These are phyloP conservation scores for Propithecus coquereli DNA, from an alignment of 2,113 vertebrate species.

Conservation along the genomic window DNA sequence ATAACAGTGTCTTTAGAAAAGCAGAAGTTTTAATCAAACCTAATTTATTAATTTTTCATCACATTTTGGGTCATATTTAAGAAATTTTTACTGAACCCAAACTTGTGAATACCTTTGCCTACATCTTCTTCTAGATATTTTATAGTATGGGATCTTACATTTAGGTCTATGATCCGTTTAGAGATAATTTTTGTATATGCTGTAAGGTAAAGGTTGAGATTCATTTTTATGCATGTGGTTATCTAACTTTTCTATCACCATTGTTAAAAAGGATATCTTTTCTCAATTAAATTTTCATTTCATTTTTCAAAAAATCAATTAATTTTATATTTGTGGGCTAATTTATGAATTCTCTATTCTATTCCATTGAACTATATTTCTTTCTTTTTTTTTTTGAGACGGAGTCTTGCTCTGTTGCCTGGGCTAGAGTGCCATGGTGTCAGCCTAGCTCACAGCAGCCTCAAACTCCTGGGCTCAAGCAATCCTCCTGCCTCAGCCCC, in stretches of 20 bases:
- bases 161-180: neutral
- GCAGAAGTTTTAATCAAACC: neutral
- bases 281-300: neutral
- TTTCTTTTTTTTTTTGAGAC: neutral
- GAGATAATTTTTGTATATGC: neutral
- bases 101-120: neutral
- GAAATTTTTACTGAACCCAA: neutral
- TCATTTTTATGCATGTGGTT: neutral
- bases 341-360: neutral
- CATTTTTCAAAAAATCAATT: neutral
- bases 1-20: neutral
- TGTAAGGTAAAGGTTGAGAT: neutral
- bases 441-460: too few species aligned
- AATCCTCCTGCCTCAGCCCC: too few species aligned
- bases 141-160: neutral
- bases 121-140: neutral
- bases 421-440: too few species aligned
- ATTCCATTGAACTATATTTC: neutral
- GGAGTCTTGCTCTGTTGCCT: too few species aligned
- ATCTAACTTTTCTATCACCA: neutral
- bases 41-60: neutral
- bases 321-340: neutral
- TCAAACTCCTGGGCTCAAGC: too few species aligned
- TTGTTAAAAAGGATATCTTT: neutral
- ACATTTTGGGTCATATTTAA: neutral